Conservation (phyloP, 2,797 vertebrate genomes). For the Melanogrammus aeglefinus region DNA sequence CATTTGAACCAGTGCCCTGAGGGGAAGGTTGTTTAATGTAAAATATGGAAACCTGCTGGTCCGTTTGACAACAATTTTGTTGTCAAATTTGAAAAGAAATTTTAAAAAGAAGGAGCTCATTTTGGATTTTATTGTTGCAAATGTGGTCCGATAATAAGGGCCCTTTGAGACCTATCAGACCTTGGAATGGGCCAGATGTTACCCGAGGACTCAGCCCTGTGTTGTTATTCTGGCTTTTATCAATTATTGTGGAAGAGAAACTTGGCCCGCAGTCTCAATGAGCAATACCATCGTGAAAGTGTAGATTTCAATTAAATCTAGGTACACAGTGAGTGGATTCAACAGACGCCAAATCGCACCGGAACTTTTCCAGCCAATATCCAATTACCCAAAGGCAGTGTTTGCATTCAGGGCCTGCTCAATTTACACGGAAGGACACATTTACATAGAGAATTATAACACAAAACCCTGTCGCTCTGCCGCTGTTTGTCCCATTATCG, state of each 20-base stretch:
- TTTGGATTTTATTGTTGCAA: constrained; percentile 30
- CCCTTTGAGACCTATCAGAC: constrained; percentile 53
- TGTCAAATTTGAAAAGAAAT: neutral
- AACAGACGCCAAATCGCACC: constrained; percentile 49
- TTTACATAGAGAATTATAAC: neutral
- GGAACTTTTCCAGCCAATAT: constrained; percentile 41
- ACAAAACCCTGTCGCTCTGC: neutral
- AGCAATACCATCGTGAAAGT: constrained; percentile 37
- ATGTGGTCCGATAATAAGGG: constrained; percentile 48
- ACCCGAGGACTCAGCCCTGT: constrained; percentile 52
- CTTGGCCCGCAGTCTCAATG: constrained; percentile 42
- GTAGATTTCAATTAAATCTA: constrained; percentile 48
- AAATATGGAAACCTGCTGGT: neutral
- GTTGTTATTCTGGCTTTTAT: constrained; percentile 58
- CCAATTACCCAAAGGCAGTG: constrained; percentile 41
- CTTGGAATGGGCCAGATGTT: constrained; percentile 20
- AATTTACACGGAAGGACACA: neutral
- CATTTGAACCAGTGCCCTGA: neutral
- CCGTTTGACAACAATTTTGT: neutral
- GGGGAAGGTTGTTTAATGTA: neutral
- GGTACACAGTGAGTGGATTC: constrained; percentile 52
- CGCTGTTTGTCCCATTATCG: neutral
- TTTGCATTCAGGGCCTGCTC: constrained; percentile 30
- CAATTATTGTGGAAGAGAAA: constrained; percentile 56
- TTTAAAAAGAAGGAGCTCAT: neutral